These are phyloP conservation scores for Scaptodrosophila latifasciaeformis DNA, from an alignment of 2,888 invertebrate genomes.

Conservation along the genomic window DNA sequence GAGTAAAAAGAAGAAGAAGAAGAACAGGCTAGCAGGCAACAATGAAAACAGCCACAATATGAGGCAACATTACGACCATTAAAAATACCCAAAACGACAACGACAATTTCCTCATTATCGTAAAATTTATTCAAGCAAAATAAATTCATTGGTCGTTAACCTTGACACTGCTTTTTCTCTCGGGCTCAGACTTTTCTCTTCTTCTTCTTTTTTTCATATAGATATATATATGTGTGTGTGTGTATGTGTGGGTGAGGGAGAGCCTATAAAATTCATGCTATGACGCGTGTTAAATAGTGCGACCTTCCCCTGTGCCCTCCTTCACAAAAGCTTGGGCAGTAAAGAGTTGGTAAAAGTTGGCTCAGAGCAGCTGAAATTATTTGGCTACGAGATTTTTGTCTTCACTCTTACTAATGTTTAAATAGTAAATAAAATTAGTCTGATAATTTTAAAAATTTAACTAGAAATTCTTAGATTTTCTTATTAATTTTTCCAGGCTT, in stretches of 20 bases:
- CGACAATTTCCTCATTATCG: constrained; percentile 74
- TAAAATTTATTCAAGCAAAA: constrained; percentile 76
- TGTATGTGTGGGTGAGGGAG: constrained; percentile 19
- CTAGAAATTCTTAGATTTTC: no score
- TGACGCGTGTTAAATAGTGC: no score
- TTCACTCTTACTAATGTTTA: no score
- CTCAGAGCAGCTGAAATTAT: no score
- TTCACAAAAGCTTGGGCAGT: no score
- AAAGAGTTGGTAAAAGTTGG: no score
- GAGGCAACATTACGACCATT: constrained; percentile 66
- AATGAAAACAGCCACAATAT: constrained; percentile 24
- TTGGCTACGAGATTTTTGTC: no score
- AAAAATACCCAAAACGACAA: constrained; percentile 71
- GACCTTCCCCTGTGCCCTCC: no score
- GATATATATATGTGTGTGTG: constrained; percentile 8
- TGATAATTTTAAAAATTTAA: no score
- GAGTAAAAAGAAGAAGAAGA: no score
- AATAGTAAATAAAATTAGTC: no score
- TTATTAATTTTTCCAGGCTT: no score
- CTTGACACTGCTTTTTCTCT: constrained; percentile 75
- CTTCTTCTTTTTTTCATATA: constrained; percentile 36
- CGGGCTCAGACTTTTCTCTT: constrained; percentile 8
- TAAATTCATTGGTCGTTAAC: constrained; percentile 76
- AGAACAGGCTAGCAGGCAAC: constrained; percentile 12
- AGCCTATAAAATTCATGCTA: constrained; percentile 50